Evolutionary conservation across 2,888 invertebrate species (phyloP).

Genomic region (Stramonita haemastoma): DNA sequence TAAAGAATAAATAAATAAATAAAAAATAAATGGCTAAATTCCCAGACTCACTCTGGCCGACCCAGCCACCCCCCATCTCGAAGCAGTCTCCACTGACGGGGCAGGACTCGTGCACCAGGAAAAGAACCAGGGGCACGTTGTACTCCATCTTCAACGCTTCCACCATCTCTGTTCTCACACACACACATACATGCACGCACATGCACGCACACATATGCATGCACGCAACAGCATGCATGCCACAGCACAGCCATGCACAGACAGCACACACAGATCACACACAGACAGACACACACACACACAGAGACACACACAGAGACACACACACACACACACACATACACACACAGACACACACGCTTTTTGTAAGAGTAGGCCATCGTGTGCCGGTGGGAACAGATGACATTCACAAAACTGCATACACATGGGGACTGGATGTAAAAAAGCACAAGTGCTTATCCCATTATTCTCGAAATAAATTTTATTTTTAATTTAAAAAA

Average conservation of each 20-base stretch:
- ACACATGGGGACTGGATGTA: too few species aligned
- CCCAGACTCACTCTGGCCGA: slow-evolving; percentile 76
- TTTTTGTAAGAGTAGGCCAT: too few species aligned
- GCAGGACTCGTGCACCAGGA: slow-evolving; percentile 94
- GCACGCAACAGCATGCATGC: too few species aligned
- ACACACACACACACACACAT: background rate
- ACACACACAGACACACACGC: background rate
- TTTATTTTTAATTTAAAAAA: too few species aligned
- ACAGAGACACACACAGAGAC: background rate
- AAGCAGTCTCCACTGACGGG: slow-evolving; percentile 83
- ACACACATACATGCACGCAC: background rate
- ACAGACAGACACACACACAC: background rate
- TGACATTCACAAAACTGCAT: too few species aligned
- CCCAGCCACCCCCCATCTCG: slow-evolving; percentile 80
- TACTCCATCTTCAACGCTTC: slow-evolving; percentile 91
- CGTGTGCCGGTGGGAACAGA: too few species aligned
- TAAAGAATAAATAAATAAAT: too few species aligned
- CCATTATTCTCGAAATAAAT: too few species aligned
- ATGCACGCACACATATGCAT: too few species aligned
- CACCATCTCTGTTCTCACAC: slow-evolving; percentile 84
- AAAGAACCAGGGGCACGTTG: slow-evolving; percentile 92
- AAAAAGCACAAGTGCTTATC: too few species aligned
- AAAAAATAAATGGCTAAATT: too few species aligned
- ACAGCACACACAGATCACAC: background rate
- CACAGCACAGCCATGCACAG: background rate